These are phyloP conservation scores for Leguminivora glycinivorella DNA, from an alignment of 1,140 invertebrate genomes.

Conservation along the genomic window DNA sequence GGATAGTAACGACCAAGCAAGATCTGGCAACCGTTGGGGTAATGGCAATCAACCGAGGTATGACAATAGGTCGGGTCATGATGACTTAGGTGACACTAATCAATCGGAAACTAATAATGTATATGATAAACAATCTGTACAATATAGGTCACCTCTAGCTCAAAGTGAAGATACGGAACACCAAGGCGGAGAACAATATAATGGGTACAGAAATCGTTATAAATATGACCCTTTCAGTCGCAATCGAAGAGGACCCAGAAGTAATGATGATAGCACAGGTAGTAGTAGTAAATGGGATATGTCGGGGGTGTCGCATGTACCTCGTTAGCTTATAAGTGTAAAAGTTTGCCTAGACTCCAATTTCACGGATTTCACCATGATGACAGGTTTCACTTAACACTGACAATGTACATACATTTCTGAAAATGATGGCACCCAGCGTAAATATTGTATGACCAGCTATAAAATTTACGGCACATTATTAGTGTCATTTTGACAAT, in stretches of 20 bases:
- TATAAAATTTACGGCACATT: too few relatives aligned
- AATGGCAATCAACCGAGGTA: not conserved
- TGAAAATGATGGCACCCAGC: too few relatives aligned
- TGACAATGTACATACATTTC: too few relatives aligned
- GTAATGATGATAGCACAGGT: not conserved
- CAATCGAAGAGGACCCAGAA: not conserved
- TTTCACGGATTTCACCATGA: too few relatives aligned
- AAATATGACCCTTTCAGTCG: not conserved
- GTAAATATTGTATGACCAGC: too few relatives aligned
- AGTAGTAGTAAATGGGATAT: slow-evolving; percentile 12
- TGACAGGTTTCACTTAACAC: too few relatives aligned
- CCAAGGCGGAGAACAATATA: slow-evolving; percentile 2
- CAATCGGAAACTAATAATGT: not conserved
- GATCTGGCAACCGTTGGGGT: not conserved
- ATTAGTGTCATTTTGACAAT: too few relatives aligned
- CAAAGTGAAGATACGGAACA: slow-evolving; percentile 34
- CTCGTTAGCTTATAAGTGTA: not conserved
- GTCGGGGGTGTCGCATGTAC: not conserved
- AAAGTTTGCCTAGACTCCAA: too few relatives aligned
- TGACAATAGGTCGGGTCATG: slow-evolving; percentile 10
- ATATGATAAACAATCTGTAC: not conserved
- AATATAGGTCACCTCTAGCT: slow-evolving; percentile 38
- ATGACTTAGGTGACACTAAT: not conserved
- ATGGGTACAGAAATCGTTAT: slow-evolving; percentile 22
- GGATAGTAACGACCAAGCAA: not conserved